Evolutionary conservation across 2,888 invertebrate genomes (phyloP), one percentile per base, ranked within the genome.

Genomic region (Oxycera nigricornis): DNA sequence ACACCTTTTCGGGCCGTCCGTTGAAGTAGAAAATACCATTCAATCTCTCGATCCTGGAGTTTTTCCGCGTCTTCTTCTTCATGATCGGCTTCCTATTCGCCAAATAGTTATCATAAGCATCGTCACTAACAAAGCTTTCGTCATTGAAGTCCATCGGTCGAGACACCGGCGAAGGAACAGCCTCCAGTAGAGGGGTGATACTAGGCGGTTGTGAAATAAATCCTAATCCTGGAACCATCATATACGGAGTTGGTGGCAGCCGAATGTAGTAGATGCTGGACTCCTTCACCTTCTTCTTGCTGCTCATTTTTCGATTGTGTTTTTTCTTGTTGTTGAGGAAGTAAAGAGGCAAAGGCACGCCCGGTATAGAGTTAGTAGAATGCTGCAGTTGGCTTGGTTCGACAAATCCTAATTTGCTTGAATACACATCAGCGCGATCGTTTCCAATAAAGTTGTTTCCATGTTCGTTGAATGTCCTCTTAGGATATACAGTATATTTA

Each of bases 221-320:
- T 0, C 94, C 95, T 50, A 94, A 83, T 1, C 94, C 94, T 0
- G 94, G 94, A 1, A 94, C 91, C 82, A 91, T 94, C 87, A 93
- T 91, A 86, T 95, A 95, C 0, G 95, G 94, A 46, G 92, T 90
- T 2, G 95, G 93, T 0, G 95, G 95, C 75, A 95, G 86, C 78
- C 93, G 89, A 76, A 95, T 94, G 86, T 93, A 95, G 84, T 93
- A 95, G 78, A 95, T 93, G 46, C 94, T 92, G 0, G 94, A 95
- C 81, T 95, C 92, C 41, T 59, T 57, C 9, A 28, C 6, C 17
- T 50, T 68, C 50, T 72, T 72, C 30, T 52, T 41, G 2, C 24
- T n/a, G 1, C 9, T 11, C 9, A 11, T 20, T 11, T 70, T 70
- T 4, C 39, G 39, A 17, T 26, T 30, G 20, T 31, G 28, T 24